Percentiles rank a stretch among this genome's conserved stretches.
These are phyloP conservation scores for Bathynomus jamesi DNA, from an alignment of 1,140 invertebrate species.

Conservation along the genomic window DNA sequence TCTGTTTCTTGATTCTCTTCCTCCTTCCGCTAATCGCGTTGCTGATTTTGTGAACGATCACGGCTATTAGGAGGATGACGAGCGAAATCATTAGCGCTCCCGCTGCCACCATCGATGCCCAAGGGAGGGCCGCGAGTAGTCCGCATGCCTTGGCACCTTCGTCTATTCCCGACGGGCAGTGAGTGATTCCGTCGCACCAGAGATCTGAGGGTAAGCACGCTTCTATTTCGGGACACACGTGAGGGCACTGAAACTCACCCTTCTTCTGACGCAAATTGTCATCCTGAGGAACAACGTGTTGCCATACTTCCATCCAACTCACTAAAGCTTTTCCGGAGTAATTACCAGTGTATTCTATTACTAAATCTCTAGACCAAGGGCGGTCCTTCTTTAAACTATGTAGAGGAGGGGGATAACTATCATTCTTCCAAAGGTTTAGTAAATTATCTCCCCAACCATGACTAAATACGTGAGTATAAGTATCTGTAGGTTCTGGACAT, in stretches of 20 bases:
- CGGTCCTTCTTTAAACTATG: background rate
- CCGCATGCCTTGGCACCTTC: constrained; percentile 54
- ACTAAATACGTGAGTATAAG: constrained; percentile 29
- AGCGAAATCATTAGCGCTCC: constrained; percentile 23
- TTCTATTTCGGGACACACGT: constrained; percentile 26
- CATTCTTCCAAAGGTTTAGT: background rate
- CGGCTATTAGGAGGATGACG: constrained; percentile 30
- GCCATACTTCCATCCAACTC: constrained; percentile 30
- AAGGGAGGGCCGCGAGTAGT: constrained; percentile 21
- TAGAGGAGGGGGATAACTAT: background rate
- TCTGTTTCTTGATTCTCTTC: constrained; percentile 21
- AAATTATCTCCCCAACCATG: constrained; percentile 21
- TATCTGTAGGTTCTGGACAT: constrained; percentile 30
- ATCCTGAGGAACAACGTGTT: constrained; percentile 12
- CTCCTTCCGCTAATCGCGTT: constrained; percentile 10
- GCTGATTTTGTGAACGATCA: constrained; percentile 14
- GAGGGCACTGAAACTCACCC: constrained; percentile 15
- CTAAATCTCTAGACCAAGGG: constrained; percentile 21
- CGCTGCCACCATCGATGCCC: constrained; percentile 27
- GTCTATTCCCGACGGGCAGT: constrained; percentile 80
- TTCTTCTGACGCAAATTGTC: constrained; percentile 1
- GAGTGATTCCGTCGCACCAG: constrained; percentile 75
- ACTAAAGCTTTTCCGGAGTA: constrained; percentile 29
- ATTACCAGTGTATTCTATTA: constrained; percentile 32
- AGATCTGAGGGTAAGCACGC: constrained; percentile 46